These are phyloP conservation scores for Chironomus striatipennis DNA, from an alignment of 1,140 invertebrate genomes.

Conservation along the genomic window DNA sequence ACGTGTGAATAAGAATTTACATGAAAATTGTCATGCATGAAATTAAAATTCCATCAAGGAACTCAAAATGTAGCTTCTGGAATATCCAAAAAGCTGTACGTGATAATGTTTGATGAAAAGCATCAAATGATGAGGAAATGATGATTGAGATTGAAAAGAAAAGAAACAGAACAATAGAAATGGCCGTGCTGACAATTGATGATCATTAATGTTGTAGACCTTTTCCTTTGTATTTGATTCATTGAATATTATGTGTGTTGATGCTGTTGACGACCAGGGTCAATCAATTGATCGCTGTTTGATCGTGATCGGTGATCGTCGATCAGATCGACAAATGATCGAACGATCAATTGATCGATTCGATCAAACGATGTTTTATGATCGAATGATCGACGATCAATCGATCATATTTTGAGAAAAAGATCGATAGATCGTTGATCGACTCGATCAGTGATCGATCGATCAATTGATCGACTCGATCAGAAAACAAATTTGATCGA, in stretches of 20 bases:
- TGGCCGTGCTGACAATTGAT: not conserved
- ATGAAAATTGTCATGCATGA: not conserved
- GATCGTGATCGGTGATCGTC: too few relatives aligned
- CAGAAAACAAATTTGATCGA: too few relatives aligned
- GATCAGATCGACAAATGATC: too few relatives aligned
- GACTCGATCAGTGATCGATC: too few relatives aligned
- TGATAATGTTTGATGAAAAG: not conserved
- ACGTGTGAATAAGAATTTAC: not conserved
- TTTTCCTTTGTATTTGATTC: too few relatives aligned
- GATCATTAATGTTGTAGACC: not conserved
- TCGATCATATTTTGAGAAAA: too few relatives aligned
- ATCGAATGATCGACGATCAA: too few relatives aligned
- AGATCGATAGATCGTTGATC: too few relatives aligned
- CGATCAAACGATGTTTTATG: too few relatives aligned
- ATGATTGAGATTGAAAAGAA: not conserved
- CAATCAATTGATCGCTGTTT: too few relatives aligned
- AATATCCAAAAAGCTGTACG: not conserved
- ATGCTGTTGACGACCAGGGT: not conserved
- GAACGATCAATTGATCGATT: too few relatives aligned
- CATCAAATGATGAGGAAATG: not conserved
- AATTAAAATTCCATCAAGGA: not conserved
- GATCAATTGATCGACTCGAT: too few relatives aligned
- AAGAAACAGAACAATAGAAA: not conserved
- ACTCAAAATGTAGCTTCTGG: not conserved
- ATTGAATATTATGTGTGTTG: not conserved